Evolutionary conservation across 2,888 invertebrate genomes (phyloP), one percentile per base, ranked within the genome.

Genomic region (Cheilosia grossa): DNA sequence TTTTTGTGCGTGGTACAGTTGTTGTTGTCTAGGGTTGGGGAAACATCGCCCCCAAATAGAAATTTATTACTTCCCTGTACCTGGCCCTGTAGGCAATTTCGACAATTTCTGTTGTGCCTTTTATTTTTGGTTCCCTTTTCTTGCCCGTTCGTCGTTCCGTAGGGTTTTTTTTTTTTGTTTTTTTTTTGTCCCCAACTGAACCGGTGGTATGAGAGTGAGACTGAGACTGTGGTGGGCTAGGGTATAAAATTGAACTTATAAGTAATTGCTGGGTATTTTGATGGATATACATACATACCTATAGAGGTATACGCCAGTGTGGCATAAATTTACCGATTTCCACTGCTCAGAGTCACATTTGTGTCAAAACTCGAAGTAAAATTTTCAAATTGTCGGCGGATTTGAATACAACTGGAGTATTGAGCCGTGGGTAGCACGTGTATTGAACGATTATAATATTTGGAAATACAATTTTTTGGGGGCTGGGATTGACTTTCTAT

Each of bases 1-100:
- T 70, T 47, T 77, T 53, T 64, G 42, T 44, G 33, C 69, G 58
- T 66, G 53, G 42, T 33, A 58, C 67, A 42, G 67, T 21, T 44
- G 33, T 69, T 27, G 19, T 69, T 27, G 19, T 27, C 27, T 24
- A n/a, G 17, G 70, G 51, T 21, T 51, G 21, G 73, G 21, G 21
- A 21, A 6, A 59, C 51, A 44, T 44, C 59, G 21, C 10, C 51
- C 67, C 67, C 56, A 15, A 17, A 53, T 27, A 47, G 30, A 61
- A 78, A 78, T 78, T 78, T 78, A 77, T 77, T 69, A 70, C 69
- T 63, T 63, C 33, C 69, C 54, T 47, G 54, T 69, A 56, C 54
- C 69, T 33, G 69, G 61, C 77, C 77, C 47, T 54, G 47, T 61
- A 70, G 78, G 69, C 69, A 78, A 78, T 78, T 78, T 78, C 54